These are phyloP conservation scores for Cranoglanis bouderius DNA, from an alignment of 2,113 vertebrate species.

Conservation along the genomic window DNA sequence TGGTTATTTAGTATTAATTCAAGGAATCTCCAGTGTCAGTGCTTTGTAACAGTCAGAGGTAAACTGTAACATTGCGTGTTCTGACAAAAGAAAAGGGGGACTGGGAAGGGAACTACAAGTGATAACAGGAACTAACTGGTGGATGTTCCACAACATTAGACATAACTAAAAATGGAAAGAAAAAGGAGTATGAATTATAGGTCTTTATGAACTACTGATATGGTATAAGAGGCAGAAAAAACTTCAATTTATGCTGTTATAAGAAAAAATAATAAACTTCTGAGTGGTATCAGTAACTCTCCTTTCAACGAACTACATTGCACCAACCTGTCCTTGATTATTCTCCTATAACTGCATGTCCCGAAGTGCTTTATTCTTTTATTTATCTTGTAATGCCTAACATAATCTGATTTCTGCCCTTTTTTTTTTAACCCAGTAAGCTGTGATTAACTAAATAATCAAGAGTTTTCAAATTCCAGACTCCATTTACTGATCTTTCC, in stretches of 20 bases:
- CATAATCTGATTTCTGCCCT: no score
- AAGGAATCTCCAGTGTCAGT: not conserved
- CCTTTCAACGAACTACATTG: no score
- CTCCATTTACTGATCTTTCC: conserved; percentile 11
- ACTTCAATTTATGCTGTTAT: not conserved
- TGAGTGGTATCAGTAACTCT: not conserved
- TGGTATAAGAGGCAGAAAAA: not conserved
- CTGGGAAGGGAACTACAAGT: not conserved
- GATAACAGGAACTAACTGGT: not conserved
- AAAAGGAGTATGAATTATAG: not conserved
- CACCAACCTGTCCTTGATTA: not conserved
- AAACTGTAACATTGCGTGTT: not conserved
- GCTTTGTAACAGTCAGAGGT: not conserved
- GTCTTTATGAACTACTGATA: not conserved
- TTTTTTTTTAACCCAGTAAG: not conserved
- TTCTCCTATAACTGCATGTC: not conserved
- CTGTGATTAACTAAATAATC: conserved; percentile 7
- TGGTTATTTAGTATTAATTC: not conserved
- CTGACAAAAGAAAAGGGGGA: not conserved
- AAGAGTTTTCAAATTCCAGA: conserved; percentile 14
- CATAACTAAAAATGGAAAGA: not conserved
- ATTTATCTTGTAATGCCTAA: no score
- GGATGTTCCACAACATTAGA: not conserved
- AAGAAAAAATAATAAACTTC: no score
- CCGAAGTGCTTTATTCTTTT: not conserved